Evolutionary conservation across 2,113 vertebrate genomes (phyloP).

Genomic region (Phaethon lepturus): DNA sequence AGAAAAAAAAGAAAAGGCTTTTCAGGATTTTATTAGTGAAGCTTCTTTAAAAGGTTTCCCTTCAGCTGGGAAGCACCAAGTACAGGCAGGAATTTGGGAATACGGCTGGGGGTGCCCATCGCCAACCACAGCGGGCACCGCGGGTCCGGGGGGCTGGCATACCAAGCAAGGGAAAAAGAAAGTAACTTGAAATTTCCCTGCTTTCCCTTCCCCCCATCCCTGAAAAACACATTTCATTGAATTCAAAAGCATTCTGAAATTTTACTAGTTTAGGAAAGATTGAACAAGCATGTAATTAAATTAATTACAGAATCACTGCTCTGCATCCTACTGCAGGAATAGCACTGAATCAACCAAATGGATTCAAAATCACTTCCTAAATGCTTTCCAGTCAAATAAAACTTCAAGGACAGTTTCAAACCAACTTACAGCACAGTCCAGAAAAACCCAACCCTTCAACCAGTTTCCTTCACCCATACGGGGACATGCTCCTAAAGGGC

Average conservation of each 20-base stretch:
- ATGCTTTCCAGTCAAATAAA: constrained; percentile 46
- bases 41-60: neutral
- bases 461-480: neutral
- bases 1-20: neutral
- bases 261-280: constrained; percentile 73
- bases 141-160: neutral
- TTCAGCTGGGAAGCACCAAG: neutral
- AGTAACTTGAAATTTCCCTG: neutral
- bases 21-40: neutral
- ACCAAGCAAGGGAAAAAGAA: neutral
- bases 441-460: neutral
- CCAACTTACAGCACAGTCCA: neutral
- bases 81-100: neutral
- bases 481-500: neutral
- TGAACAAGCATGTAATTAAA: constrained; percentile 80
- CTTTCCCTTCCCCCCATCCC: neutral
- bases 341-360: constrained; percentile 65
- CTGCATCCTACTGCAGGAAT: constrained; percentile 71
- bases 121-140: accelerated
- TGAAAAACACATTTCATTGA: constrained; percentile 56
- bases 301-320: constrained; percentile 79
- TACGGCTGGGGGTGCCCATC: neutral
- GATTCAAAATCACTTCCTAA: constrained; percentile 49
- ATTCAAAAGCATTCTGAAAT: constrained; percentile 75
- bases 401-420: constrained; percentile 39